Percentiles rank a stretch among this genome's conserved stretches.
Evolutionary conservation across 2,888 invertebrate genomes (phyloP).

Genomic region (Philopedon plagiatum): DNA sequence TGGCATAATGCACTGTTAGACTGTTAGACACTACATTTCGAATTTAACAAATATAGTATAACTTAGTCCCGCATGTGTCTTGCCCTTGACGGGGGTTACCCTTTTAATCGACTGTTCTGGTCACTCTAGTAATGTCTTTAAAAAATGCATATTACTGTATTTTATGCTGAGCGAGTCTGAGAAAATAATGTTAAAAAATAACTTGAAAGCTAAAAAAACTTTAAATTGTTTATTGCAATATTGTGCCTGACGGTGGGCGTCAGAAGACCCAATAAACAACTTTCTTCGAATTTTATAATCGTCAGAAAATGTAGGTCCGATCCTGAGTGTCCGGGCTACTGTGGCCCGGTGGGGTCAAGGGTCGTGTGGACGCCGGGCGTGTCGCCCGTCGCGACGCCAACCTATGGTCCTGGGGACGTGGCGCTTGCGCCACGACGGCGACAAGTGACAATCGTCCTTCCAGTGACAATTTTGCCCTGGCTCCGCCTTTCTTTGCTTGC

Average conservation of each 20-base stretch:
- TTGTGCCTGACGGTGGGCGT: not conserved
- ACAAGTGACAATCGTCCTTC: slow-evolving; percentile 68
- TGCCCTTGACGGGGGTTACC: too few species aligned
- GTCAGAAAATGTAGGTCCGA: slow-evolving; percentile 51
- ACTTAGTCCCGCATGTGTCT: too few species aligned
- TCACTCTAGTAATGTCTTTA: too few species aligned
- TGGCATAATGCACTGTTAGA: too few species aligned
- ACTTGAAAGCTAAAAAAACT: too few species aligned
- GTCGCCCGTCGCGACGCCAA: slow-evolving; percentile 67
- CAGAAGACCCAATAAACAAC: not conserved
- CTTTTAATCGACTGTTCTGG: too few species aligned
- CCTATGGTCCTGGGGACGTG: slow-evolving; percentile 66
- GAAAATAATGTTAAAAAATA: too few species aligned
- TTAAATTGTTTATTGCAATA: too few species aligned
- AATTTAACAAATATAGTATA: too few species aligned
- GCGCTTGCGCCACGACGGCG: slow-evolving; percentile 66
- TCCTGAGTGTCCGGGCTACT: slow-evolving; percentile 62
- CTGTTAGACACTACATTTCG: not conserved
- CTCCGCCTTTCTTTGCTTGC: slow-evolving; percentile 59
- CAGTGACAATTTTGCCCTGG: slow-evolving; percentile 67
- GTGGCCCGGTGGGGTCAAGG: slow-evolving; percentile 69
- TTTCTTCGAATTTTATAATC: too few species aligned
- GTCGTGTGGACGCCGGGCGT: slow-evolving; percentile 68
- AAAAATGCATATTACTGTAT: too few species aligned
- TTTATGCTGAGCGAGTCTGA: too few species aligned